These are phyloP conservation scores for Orthosia incerta DNA, from an alignment of 2,888 invertebrate genomes.

Conservation along the genomic window DNA sequence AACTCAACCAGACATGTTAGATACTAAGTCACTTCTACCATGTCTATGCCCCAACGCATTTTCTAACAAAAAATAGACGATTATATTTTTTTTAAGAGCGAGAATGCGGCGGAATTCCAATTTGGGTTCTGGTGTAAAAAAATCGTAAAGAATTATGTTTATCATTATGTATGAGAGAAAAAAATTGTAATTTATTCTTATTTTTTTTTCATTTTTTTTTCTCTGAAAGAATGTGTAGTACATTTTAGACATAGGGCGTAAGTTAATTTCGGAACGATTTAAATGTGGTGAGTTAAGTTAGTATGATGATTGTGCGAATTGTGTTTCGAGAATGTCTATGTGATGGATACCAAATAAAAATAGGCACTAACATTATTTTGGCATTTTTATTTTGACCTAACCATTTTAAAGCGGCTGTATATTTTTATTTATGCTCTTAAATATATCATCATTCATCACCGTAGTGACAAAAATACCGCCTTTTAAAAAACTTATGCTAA, in stretches of 20 bases:
- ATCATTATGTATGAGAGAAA: slow-evolving; percentile 66
- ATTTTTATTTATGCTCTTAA: background rate
- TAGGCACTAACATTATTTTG: slow-evolving; percentile 62
- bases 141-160: slow-evolving; percentile 74
- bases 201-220: slow-evolving; percentile 59
- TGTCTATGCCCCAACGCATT: slow-evolving; percentile 51
- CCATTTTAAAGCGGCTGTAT: background rate
- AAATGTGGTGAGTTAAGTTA: slow-evolving; percentile 63
- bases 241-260: slow-evolving; percentile 65
- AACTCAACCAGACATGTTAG: slow-evolving; percentile 51
- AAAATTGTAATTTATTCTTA: slow-evolving; percentile 79
- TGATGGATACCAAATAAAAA: slow-evolving; percentile 88
- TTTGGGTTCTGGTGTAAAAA: slow-evolving; percentile 65
- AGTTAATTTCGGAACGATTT: slow-evolving; percentile 68
- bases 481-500: background rate
- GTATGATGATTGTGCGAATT: slow-evolving; percentile 68
- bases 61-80: slow-evolving; percentile 45
- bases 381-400: slow-evolving; percentile 49
- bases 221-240: slow-evolving; percentile 62
- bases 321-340: slow-evolving; percentile 69
- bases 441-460: background rate
- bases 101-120: slow-evolving; percentile 53
- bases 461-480: background rate
- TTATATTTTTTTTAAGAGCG: slow-evolving; percentile 36
- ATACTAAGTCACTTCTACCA: slow-evolving; percentile 32